Evolutionary conservation across 2,888 invertebrate species (phyloP).

Genomic region (Congeria kusceri): DNA sequence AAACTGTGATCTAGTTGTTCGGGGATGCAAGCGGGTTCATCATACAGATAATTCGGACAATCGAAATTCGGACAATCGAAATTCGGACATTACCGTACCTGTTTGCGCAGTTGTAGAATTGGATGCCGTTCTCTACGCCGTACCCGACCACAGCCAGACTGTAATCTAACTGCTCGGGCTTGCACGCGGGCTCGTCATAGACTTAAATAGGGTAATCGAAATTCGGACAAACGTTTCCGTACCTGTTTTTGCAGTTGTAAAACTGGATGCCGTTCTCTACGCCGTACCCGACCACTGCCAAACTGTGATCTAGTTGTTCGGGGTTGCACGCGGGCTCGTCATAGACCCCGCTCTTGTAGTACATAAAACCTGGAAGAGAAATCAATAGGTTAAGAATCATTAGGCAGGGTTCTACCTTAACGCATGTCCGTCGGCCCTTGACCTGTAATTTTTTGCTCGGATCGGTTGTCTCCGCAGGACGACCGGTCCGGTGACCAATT

Average conservation of each 20-base stretch:
- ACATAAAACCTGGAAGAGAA: conserved; percentile 44
- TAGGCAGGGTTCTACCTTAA: too few relatives aligned
- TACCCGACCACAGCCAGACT: conserved; percentile 62
- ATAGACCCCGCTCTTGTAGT: conserved; percentile 64
- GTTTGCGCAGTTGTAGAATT: conserved; percentile 65
- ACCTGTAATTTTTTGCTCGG: too few relatives aligned
- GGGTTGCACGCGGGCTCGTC: conserved; percentile 51
- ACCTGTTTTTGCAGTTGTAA: conserved; percentile 68
- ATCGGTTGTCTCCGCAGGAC: too few relatives aligned
- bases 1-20: conserved; percentile 48
- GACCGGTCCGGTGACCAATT: too few relatives aligned
- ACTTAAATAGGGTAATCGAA: conserved; percentile 24
- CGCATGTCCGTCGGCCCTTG: too few relatives aligned
- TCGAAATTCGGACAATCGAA: too few relatives aligned
- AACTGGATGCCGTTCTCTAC: conserved; percentile 48
- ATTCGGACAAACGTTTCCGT: too few relatives aligned
- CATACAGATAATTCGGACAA: conserved; percentile 39
- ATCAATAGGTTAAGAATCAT: not conserved
- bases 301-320: conserved; percentile 43
- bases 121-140: conserved; percentile 50
- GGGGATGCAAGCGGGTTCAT: conserved; percentile 47
- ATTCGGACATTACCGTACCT: conserved; percentile 31
- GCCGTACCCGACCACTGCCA: conserved; percentile 61
- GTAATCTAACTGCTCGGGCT: conserved; percentile 37
- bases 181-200: conserved; percentile 58